Base-by-base conservation (phyloP, 2,888 invertebrate species). In the Dastarcus helophoroides region DNA sequence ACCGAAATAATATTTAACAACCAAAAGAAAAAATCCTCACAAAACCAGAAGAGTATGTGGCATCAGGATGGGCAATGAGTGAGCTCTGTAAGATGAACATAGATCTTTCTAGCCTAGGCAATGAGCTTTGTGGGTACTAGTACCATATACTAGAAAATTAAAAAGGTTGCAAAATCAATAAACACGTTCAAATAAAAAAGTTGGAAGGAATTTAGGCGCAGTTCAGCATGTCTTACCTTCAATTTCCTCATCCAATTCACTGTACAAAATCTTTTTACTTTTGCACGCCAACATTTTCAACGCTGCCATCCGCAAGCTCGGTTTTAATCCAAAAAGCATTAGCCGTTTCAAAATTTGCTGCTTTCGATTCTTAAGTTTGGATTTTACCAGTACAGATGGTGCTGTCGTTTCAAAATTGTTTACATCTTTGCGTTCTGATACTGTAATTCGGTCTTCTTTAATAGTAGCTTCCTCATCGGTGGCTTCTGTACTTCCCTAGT, bases 301-400 rank as follows among this genome's bases (percentile, higher is more conserved):
- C 31, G 58, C 60, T 8, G 61, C 60, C 48, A 61, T 54, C 35
- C 62, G 46, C 26, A 62, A 46, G 39, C 55, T 56, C n/a, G 63
- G 64, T 40, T 59, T 60, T 31, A 62, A 44, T 13, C 55, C 55
- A 40, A 59, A 56, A 33, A 60, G 44, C 51, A 60, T 57, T 29
- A 62, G 43, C 39, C 53, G 51, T 42, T 57, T 56, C 13, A 61
- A 44, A 32, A 62, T 51, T 34, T 55, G 50, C 41, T 60, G 59
- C 40, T 57, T 60, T 17, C 54, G 51, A 41, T 56, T 57, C 42
- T 51, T 57, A 29, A 58, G 41, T 42, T 54, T 55, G 13, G 57
- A 52, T 43, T 56, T 58, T 12, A 62, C 53, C 31, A 54, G 42
- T 14, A 61, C 46, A 10, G 54, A 51, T 41, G 47, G 55, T 24